Base-by-base conservation (phyloP, 2,888 invertebrate species). In the Myopa tessellatipennis region DNA sequence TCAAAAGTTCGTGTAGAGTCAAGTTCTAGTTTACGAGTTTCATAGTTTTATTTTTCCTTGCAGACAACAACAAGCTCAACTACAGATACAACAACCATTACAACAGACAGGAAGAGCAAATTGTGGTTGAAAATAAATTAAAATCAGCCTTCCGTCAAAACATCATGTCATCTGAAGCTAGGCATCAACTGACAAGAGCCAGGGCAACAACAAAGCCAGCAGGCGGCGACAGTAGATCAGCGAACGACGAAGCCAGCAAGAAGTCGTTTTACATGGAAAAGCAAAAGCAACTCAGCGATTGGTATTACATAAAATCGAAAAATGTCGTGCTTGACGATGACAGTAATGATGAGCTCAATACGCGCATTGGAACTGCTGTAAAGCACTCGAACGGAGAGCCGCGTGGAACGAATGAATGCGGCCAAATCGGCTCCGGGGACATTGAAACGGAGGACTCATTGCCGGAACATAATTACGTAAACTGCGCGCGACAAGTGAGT, bases 261-360 rank as follows among this genome's bases (percentile, higher is more conserved):
- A 81, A 81, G 80, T 78, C 80, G 26, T 79, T 78, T 76, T 82
- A 82, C 77, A 78, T 77, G 38, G 82, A 82, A 74, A 85, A 85
- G 77, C 83, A 83, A 75, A 84, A 82, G 78, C 80, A 83, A 77
- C 80, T 84, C n/a, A 84, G 83, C 78, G 83, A 84, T 79, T 84
- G 85, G 84, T 84, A 84, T 80, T 84, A 84, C 71, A 83, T 85
- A 74, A 84, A 84, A 79, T 82, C 81, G n/a, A 80, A 76, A 72
- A 79, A 76, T 34, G 26, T 8, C 18, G 55, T 10, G 26, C 12
- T 34, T 34, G 55, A 12, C 36, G 70, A 52, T 34, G 52, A 8
- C 16, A 61, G 2, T 4, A 10, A 55, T 36, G 67, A 14, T 10
- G 68, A 74, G 14, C 40, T 40, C 10, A 40, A 38, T 34, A 36